A percentile compares a stretch with the other conserved stretches of the same genome.
Evolutionary conservation across 1,140 invertebrate genomes (phyloP).

Genomic region (Drosophila mojavensis): DNA sequence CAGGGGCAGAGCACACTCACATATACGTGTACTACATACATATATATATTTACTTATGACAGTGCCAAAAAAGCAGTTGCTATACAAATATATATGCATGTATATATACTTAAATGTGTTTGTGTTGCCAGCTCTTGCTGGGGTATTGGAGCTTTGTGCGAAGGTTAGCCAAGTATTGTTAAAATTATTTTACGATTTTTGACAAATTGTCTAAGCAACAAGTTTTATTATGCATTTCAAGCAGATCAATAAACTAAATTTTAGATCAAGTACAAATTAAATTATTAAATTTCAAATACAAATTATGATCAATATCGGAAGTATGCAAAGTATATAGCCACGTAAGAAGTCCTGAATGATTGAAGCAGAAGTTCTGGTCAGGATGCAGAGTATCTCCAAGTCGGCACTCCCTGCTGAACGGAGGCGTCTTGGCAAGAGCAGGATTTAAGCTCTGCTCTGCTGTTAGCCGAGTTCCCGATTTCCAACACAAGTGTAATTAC

Average conservation of each 20-base stretch:
- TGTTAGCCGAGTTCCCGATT: too few relatives aligned
- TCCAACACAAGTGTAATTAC: too few relatives aligned
- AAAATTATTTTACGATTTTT: background rate
- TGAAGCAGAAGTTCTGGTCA: too few relatives aligned
- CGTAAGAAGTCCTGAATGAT: too few relatives aligned
- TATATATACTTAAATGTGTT: background rate
- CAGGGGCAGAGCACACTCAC: constrained; percentile 15
- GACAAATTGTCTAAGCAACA: background rate
- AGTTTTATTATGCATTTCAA: background rate
- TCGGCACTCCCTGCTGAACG: too few relatives aligned
- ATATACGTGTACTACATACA: background rate
- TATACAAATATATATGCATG: background rate
- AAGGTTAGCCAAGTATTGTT: background rate
- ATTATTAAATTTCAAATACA: too few relatives aligned
- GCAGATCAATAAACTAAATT: background rate
- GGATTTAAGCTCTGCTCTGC: too few relatives aligned
- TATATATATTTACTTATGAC: constrained; percentile 23
- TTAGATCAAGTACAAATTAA: too few relatives aligned
- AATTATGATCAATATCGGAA: too few relatives aligned
- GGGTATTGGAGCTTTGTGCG: background rate
- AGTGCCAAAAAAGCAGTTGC: constrained; percentile 41
- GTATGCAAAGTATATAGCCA: too few relatives aligned
- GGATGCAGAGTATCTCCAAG: too few relatives aligned
- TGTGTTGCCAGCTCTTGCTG: background rate
- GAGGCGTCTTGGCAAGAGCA: too few relatives aligned